A percentile compares a stretch with the other conserved stretches of the same genome.
Evolutionary conservation across 2,797 vertebrate genomes (phyloP).

Genomic region (Momotus momota): DNA sequence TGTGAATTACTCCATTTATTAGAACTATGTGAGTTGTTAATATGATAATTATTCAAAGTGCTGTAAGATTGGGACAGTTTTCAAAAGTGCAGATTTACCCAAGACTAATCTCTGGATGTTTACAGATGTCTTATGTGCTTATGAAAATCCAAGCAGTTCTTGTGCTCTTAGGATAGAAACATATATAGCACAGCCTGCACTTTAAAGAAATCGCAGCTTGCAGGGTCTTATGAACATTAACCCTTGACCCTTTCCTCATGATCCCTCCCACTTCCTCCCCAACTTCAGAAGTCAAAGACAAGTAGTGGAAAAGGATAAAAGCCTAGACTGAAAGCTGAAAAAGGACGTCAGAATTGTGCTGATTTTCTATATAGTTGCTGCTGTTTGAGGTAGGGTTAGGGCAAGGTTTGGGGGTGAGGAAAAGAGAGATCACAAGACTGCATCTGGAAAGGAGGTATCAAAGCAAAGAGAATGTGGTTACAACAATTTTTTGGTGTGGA

Average conservation of each 20-base stretch:
- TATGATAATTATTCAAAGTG: conserved; percentile 16
- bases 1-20: conserved; percentile 37
- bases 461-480: neutral
- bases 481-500: neutral
- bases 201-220: conserved; percentile 19
- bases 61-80: neutral
- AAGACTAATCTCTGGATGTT: conserved; percentile 44
- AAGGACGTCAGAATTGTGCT: conserved; percentile 9
- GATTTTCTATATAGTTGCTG: neutral
- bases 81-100: conserved; percentile 40
- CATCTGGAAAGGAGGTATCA: neutral
- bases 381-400: neutral
- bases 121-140: conserved; percentile 33
- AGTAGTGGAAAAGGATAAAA: conserved; percentile 44
- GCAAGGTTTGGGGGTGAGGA: neutral
- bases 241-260: neutral
- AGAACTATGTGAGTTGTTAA: conserved; percentile 16
- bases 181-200: neutral
- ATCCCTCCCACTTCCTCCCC: neutral
- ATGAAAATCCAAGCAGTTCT: conserved; percentile 23
- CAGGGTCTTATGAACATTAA: conserved; percentile 24
- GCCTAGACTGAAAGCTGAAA: conserved; percentile 10
- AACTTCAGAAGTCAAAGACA: conserved; percentile 21
- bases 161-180: neutral
- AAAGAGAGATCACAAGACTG: neutral